phyloP scores from a whole-genome alignment of 2,113 vertebrate species.

The Pygoscelis antarcticus region DNA sequence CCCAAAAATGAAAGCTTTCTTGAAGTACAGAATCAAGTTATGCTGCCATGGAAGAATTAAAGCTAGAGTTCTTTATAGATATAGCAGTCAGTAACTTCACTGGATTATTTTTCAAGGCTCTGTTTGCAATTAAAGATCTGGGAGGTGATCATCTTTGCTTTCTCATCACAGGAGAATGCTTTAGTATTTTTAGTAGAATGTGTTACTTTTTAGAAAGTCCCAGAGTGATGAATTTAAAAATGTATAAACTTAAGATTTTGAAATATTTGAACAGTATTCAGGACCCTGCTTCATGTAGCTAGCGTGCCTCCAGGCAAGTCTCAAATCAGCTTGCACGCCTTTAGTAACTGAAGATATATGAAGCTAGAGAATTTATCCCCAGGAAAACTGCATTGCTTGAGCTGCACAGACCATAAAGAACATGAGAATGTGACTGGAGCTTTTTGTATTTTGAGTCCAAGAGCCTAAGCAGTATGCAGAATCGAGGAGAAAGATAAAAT shows the following conservation, averaged over 20 bases:
- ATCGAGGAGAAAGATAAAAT: neutral
- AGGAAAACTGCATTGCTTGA: neutral
- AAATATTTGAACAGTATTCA: neutral
- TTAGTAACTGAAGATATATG: conserved; percentile 20
- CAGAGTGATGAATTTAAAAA: neutral
- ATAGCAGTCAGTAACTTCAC: neutral
- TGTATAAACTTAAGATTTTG: neutral
- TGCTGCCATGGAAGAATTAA: neutral
- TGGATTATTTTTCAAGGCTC: neutral
- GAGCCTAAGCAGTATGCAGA: neutral
- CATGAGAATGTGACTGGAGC: conserved; percentile 23
- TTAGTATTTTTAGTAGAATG: neutral
- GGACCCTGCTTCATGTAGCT: neutral
- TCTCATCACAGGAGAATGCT: neutral
- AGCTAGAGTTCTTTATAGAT: neutral
- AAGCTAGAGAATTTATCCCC: neutral
- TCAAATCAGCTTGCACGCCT: neutral
- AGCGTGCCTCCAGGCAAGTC: neutral
- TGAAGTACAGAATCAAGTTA: neutral
- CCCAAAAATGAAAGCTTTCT: neutral
- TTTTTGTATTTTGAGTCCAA: neutral
- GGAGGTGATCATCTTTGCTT: neutral
- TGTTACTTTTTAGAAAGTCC: neutral
- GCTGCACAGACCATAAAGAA: conserved; percentile 35
- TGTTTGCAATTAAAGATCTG: conserved; percentile 13